Conservation (phyloP, 2,797 vertebrate species). For the Serranus cabrilla region DNA sequence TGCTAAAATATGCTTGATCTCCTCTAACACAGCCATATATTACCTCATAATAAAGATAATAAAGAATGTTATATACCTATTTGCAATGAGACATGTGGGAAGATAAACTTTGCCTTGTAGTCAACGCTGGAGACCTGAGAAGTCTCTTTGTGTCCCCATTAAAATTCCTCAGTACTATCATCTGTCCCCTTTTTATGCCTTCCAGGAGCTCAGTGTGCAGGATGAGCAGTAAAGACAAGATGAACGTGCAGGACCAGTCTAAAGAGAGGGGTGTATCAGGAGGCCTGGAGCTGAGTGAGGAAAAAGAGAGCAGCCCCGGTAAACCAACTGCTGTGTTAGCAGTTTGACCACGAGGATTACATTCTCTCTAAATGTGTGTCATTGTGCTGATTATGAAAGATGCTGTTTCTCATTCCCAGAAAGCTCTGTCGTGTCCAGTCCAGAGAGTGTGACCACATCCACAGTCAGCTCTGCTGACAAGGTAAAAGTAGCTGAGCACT, state of each 20-base stretch:
- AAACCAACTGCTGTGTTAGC: slow-evolving; percentile 15
- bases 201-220: slow-evolving; percentile 91
- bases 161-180: not conserved
- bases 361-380: not conserved
- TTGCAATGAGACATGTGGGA: not conserved
- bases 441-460: slow-evolving; percentile 76
- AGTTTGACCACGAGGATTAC: fast-evolving
- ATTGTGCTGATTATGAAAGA: not conserved
- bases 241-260: slow-evolving; percentile 92
- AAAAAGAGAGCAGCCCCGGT: slow-evolving; percentile 86
- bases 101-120: not conserved
- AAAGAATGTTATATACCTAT: too few relatives aligned
- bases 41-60: not conserved
- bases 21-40: not conserved
- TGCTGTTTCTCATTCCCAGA: slow-evolving; percentile 69
- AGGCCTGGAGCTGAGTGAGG: slow-evolving; percentile 84
- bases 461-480: slow-evolving; percentile 72
- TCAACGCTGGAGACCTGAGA: not conserved
- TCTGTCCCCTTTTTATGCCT: not conserved
- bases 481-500: slow-evolving; percentile 56
- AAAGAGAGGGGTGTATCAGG: slow-evolving; percentile 90
- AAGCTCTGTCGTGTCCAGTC: slow-evolving; percentile 78
- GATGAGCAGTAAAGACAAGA: slow-evolving; percentile 95
- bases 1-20: not conserved
- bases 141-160: not conserved